A percentile compares a stretch with the other conserved stretches of the same genome.
phyloP scores from a whole-genome alignment of 2,113 vertebrate species.

The Phyllostomus discolor region DNA sequence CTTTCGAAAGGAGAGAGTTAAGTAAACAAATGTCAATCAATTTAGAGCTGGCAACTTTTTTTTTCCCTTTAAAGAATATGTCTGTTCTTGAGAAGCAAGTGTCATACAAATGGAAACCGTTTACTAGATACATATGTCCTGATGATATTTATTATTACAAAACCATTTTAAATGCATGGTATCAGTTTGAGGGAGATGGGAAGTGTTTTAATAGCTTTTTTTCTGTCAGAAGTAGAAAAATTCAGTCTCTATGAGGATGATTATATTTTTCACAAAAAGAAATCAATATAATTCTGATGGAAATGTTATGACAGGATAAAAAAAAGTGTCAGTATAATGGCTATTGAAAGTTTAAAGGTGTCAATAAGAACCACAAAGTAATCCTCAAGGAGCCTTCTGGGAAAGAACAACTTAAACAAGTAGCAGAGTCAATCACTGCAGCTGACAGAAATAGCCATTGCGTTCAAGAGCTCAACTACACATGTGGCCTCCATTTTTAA shows the following conservation, averaged over 20 bases:
- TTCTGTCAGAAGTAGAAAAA: slow-evolving; percentile 55
- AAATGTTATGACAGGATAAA: slow-evolving; percentile 60
- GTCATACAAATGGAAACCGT: slow-evolving; percentile 81
- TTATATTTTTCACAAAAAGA: slow-evolving; percentile 64
- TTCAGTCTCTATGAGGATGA: slow-evolving; percentile 53
- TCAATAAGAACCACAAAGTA: slow-evolving; percentile 50
- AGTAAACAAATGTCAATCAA: slow-evolving; percentile 89
- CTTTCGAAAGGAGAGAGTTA: slow-evolving; percentile 88
- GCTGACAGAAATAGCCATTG: slow-evolving; percentile 33
- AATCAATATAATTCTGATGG: slow-evolving; percentile 70
- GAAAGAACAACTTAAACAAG: slow-evolving; percentile 56
- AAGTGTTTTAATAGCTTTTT: slow-evolving; percentile 59
- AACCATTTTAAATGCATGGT: slow-evolving; percentile 78
- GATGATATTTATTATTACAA: slow-evolving; percentile 81
- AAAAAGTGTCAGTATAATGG: slow-evolving; percentile 49
- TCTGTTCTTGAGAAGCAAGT: slow-evolving; percentile 83
- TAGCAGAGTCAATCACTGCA: neutral
- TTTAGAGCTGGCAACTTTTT: slow-evolving; percentile 79
- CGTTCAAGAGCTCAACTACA: neutral
- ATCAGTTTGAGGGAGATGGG: slow-evolving; percentile 69
- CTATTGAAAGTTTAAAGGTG: slow-evolving; percentile 57
- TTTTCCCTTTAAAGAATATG: slow-evolving; percentile 75
- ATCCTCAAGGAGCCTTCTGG: slow-evolving; percentile 13
- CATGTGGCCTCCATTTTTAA: neutral
- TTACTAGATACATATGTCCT: slow-evolving; percentile 79